Evolutionary conservation across 2,797 vertebrate species (phyloP).

Genomic region (Lithobates sylvaticus): DNA sequence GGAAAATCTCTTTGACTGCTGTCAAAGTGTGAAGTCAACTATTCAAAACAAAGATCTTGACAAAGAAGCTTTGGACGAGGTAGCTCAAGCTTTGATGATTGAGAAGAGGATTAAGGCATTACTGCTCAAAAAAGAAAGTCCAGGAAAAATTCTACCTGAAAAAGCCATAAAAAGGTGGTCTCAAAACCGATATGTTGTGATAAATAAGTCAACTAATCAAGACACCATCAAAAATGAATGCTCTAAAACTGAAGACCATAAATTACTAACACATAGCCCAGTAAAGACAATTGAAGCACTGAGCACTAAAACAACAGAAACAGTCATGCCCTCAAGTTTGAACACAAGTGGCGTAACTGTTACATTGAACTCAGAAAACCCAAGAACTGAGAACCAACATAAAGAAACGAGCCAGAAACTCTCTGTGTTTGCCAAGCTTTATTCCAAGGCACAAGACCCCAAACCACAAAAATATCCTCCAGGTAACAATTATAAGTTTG

Average conservation of each 20-base stretch:
- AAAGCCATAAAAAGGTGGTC: background rate
- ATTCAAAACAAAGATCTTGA: background rate
- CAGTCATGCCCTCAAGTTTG: background rate
- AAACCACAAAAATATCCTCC: background rate
- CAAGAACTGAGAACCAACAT: background rate
- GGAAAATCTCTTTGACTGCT: slow-evolving; percentile 66
- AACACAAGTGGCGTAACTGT: background rate
- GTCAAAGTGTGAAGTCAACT: background rate
- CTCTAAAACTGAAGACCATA: slow-evolving; percentile 8
- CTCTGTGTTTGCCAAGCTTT: slow-evolving; percentile 64
- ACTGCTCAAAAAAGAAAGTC: background rate
- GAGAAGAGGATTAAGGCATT: slow-evolving; percentile 28
- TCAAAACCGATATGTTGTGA: background rate
- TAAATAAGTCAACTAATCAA: background rate
- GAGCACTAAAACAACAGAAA: background rate
- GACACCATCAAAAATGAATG: background rate
- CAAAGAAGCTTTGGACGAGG: background rate
- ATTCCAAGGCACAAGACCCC: slow-evolving; percentile 45
- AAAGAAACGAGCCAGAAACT: slow-evolving; percentile 61
- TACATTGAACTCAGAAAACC: background rate
- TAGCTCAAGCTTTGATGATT: slow-evolving; percentile 60
- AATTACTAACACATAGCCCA: background rate
- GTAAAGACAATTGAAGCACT: background rate
- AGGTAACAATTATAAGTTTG: slow-evolving; percentile 11
- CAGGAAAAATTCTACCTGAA: background rate